These are phyloP conservation scores for Pinctada fucata DNA, from an alignment of 2,888 invertebrate genomes.

Conservation along the genomic window DNA sequence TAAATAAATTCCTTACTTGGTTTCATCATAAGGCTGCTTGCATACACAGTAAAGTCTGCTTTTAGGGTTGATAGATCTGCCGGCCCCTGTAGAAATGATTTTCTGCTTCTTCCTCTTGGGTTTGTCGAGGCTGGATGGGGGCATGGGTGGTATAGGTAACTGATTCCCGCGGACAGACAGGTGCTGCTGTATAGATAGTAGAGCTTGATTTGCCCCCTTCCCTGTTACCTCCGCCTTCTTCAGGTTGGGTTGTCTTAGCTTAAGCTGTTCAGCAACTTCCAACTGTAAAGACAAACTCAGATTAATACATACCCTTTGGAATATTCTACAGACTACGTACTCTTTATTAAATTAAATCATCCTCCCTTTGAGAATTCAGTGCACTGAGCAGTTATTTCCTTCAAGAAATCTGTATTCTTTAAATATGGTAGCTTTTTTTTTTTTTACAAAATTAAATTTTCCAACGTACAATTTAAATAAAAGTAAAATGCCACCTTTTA, in stretches of 20 bases:
- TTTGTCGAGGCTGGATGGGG: conserved; percentile 45
- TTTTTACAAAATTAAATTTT: too few species aligned
- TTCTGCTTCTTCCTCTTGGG: conserved; percentile 71
- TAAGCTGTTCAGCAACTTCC: conserved; percentile 56
- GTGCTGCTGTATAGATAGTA: conserved; percentile 35
- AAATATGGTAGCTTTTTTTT: too few species aligned
- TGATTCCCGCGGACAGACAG: conserved; percentile 38
- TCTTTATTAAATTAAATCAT: too few species aligned
- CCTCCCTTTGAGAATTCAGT: too few species aligned
- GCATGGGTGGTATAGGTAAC: conserved; percentile 38
- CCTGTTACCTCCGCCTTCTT: conserved; percentile 17
- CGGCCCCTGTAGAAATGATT: conserved; percentile 67
- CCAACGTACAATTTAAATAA: too few species aligned
- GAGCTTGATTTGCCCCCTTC: conserved; percentile 3
- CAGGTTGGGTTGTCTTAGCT: conserved; percentile 45
- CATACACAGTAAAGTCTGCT: conserved; percentile 88
- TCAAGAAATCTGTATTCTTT: too few species aligned
- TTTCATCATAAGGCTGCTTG: conserved; percentile 95
- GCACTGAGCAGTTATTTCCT: too few species aligned
- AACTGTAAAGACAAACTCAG: conserved; percentile 19
- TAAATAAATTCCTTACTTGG: conserved; percentile 83
- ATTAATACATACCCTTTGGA: too few species aligned
- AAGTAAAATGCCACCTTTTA: too few species aligned
- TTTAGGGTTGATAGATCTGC: conserved; percentile 53
- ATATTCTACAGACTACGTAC: too few species aligned